Conservation (phyloP, 2,113 vertebrate genomes). For the Sciurus niger region DNA sequence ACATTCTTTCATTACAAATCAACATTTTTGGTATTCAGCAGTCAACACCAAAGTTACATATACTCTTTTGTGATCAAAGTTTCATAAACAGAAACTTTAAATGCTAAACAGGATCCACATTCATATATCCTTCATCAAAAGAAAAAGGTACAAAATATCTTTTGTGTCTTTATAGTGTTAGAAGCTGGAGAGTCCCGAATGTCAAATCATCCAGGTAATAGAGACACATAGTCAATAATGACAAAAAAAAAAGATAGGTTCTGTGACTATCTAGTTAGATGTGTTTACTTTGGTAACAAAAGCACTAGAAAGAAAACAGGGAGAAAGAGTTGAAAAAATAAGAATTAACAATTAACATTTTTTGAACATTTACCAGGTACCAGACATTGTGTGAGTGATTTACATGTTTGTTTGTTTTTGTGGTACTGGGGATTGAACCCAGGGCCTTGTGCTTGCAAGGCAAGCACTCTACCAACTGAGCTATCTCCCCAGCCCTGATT, state of each 20-base stretch:
- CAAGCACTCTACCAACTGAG: too few relatives aligned
- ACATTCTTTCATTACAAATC: not conserved
- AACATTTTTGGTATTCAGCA: constrained; percentile 13
- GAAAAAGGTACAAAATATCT: constrained; percentile 48
- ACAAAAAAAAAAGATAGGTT: not conserved
- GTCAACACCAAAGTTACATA: constrained; percentile 13
- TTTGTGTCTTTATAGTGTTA: not conserved
- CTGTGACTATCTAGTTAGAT: constrained; percentile 9
- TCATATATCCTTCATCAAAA: not conserved
- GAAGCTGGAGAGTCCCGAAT: not conserved
- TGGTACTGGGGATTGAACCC: too few relatives aligned
- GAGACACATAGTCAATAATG: not conserved
- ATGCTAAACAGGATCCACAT: not conserved
- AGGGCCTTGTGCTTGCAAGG: too few relatives aligned
- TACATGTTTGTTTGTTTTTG: not conserved
- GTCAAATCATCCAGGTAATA: constrained; percentile 21
- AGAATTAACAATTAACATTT: constrained; percentile 27
- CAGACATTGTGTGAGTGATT: not conserved
- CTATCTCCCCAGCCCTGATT: not conserved
- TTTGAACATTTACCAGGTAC: not conserved
- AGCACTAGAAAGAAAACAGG: constrained; percentile 34
- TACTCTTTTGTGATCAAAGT: constrained; percentile 22
- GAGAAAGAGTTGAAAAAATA: constrained; percentile 12
- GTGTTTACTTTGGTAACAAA: constrained; percentile 26
- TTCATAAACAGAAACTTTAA: constrained; percentile 14